phyloP scores from a whole-genome alignment of 1,140 invertebrate genomes.

The Rhagoletis pomonella region DNA sequence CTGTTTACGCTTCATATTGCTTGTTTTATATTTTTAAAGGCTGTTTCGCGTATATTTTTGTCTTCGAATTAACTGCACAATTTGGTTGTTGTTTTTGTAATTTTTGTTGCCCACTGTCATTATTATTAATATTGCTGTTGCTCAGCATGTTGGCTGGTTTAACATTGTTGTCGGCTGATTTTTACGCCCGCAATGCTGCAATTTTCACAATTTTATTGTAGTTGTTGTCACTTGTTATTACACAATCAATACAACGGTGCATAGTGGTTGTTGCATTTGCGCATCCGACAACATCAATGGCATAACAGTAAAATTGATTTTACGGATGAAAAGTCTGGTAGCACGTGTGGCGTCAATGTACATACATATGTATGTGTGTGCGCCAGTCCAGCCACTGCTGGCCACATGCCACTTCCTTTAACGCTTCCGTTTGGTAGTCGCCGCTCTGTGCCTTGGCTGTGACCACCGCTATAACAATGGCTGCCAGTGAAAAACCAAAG shows the following conservation, averaged over 20 bases:
- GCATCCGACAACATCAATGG: neutral
- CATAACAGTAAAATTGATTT: conserved; percentile 29
- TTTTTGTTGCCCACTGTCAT: conserved; percentile 26
- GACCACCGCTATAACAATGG: no score
- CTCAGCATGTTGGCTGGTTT: conserved; percentile 23
- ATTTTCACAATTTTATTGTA: neutral
- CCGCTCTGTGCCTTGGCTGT: neutral
- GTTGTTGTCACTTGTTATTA: neutral
- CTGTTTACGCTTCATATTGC: neutral
- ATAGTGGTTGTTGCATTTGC: neutral
- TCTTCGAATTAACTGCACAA: neutral
- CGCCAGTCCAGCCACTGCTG: neutral
- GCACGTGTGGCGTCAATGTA: neutral
- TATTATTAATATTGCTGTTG: conserved; percentile 45
- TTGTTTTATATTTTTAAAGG: neutral
- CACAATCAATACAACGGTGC: neutral
- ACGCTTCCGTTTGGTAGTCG: neutral
- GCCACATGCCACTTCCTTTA: conserved; percentile 45
- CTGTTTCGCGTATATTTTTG: neutral
- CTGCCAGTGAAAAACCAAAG: neutral
- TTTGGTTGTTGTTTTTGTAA: conserved; percentile 11
- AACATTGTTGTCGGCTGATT: conserved; percentile 37
- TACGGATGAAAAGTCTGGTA: neutral
- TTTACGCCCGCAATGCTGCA: neutral
- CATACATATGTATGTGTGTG: neutral